These are phyloP conservation scores for Sarcophaga rosellei DNA, from an alignment of 2,888 invertebrate species.

Conservation along the genomic window DNA sequence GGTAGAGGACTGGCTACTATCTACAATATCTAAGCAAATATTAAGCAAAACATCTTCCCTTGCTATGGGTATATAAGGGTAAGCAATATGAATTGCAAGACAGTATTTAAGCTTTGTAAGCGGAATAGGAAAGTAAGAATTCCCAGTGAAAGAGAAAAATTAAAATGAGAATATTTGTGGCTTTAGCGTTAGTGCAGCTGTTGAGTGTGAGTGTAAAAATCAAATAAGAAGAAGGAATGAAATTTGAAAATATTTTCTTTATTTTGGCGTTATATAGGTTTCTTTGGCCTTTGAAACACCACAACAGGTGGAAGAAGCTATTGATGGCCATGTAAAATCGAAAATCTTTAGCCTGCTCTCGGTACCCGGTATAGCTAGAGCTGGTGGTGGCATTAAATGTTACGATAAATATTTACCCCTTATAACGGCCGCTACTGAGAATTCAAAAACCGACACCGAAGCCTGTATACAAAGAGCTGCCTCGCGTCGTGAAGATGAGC, in stretches of 20 bases:
- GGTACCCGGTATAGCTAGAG: conserved; percentile 35
- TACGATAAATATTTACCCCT: conserved; percentile 69
- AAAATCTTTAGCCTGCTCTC: conserved; percentile 45
- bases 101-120: conserved; percentile 25
- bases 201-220: conserved; percentile 59
- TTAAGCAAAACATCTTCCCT: not conserved
- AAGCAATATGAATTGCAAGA: not conserved
- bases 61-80: conserved; percentile 40
- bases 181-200: conserved; percentile 33
- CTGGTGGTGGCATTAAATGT: conserved; percentile 67
- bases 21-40: conserved; percentile 1
- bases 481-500: conserved; percentile 48
- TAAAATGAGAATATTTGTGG: conserved; percentile 47
- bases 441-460: conserved; percentile 62
- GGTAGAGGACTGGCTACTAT: not conserved
- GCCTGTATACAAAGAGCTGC: conserved; percentile 50
- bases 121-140: conserved; percentile 12
- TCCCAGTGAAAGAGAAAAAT: not conserved
- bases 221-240: not conserved
- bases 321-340: conserved; percentile 62
- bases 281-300: conserved; percentile 27
- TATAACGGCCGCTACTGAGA: conserved; percentile 59
- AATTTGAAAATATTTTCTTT: not conserved
- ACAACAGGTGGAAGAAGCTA: conserved; percentile 62
- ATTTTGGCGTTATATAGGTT: not conserved